Percentiles rank a stretch among this genome's conserved stretches.
phyloP scores from a whole-genome alignment of 64 coral and sea anemone species.

The Stichodactyla helianthus region DNA sequence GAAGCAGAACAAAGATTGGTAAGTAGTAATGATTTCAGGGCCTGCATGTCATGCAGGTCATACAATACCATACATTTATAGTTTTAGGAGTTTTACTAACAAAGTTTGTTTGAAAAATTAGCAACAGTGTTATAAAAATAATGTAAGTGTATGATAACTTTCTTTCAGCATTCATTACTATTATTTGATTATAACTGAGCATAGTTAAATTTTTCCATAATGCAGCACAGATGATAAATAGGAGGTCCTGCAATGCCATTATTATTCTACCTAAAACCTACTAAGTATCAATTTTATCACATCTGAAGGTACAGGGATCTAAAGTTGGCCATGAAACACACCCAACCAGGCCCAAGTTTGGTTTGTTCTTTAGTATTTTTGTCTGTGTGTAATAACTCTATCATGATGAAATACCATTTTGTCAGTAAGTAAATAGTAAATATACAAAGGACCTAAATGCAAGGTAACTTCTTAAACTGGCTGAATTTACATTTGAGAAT shows the following conservation, averaged over 20 bases:
- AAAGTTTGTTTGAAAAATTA: no score
- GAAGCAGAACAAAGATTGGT: slow-evolving; percentile 64
- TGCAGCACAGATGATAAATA: not conserved
- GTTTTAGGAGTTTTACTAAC: not conserved
- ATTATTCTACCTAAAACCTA: not conserved
- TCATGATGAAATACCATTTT: slow-evolving; percentile 26
- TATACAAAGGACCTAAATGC: slow-evolving; percentile 10
- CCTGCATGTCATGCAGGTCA: not conserved
- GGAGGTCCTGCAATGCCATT: no score
- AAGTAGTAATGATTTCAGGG: not conserved
- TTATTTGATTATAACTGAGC: not conserved
- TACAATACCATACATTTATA: not conserved
- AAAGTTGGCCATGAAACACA: slow-evolving; percentile 69
- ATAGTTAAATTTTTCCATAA: not conserved
- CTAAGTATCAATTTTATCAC: slow-evolving; percentile 53
- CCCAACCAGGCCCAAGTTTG: slow-evolving; percentile 60
- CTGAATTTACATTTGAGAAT: not conserved
- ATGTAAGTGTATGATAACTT: no score
- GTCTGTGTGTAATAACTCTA: not conserved
- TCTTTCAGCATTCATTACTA: no score
- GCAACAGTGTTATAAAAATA: no score
- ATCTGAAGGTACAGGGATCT: slow-evolving; percentile 69
- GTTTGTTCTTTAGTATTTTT: slow-evolving; percentile 70
- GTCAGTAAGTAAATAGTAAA: slow-evolving; percentile 35
- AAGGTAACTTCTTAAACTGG: not conserved